Evolutionary conservation across 1,140 invertebrate genomes (phyloP).

Genomic region (Melitaea cinxia): DNA sequence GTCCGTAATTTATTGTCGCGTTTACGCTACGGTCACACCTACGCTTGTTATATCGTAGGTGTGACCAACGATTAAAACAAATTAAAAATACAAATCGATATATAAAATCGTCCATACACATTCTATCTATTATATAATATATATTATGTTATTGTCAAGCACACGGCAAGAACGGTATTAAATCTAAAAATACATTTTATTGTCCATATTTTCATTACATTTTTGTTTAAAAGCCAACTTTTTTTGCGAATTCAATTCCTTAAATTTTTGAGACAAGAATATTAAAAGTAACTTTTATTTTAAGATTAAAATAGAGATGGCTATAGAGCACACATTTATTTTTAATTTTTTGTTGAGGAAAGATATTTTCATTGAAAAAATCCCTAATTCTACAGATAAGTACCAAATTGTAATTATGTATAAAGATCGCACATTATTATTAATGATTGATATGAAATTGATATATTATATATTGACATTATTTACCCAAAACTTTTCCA

Average conservation of each 20-base stretch:
- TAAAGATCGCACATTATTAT: constrained; percentile 56
- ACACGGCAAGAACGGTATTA: constrained; percentile 21
- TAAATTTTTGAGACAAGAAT: neutral
- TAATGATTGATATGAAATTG: constrained; percentile 77
- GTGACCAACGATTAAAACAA: neutral
- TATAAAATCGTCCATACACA: constrained; percentile 19
- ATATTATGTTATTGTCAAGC: constrained; percentile 22
- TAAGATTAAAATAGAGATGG: neutral
- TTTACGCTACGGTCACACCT: constrained; percentile 1
- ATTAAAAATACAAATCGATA: constrained; percentile 10
- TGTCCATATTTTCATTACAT: constrained; percentile 44
- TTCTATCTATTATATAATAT: constrained; percentile 12
- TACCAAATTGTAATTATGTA: constrained; percentile 40
- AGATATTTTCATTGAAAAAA: neutral
- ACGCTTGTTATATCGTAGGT: neutral
- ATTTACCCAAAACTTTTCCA: constrained; percentile 60
- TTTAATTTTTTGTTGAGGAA: neutral
- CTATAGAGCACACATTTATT: neutral
- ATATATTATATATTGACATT: constrained; percentile 76
- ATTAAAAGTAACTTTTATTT: neutral
- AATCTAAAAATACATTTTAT: constrained; percentile 30
- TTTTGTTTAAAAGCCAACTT: constrained; percentile 8
- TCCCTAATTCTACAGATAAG: neutral
- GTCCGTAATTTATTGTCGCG: constrained; percentile 1
- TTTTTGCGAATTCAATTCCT: constrained; percentile 7